Percentiles rank a stretch among this genome's conserved stretches.
Evolutionary conservation across 2,888 invertebrate genomes (phyloP).

Genomic region (Aelia acuminata): DNA sequence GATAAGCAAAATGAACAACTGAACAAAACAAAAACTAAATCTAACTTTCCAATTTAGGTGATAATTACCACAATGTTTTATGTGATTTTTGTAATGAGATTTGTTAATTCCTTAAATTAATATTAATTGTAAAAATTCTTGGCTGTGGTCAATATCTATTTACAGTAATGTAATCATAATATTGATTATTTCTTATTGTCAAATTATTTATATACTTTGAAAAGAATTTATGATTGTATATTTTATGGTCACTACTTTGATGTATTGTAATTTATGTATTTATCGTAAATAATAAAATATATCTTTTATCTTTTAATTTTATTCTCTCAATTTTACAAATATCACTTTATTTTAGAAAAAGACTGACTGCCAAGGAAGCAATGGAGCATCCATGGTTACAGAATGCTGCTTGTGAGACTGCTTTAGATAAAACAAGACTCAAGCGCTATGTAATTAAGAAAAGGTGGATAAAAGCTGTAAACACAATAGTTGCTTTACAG

Average conservation of each 20-base stretch:
- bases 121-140: constrained; percentile 47
- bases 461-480: constrained; percentile 91
- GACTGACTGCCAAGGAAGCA: constrained; percentile 80
- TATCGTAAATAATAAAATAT: constrained; percentile 34
- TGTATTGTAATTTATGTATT: constrained; percentile 54
- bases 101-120: constrained; percentile 45
- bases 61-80: background rate
- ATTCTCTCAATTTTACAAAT: constrained; percentile 28
- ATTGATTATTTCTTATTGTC: background rate
- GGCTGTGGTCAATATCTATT: constrained; percentile 56
- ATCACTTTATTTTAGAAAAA: constrained; percentile 73
- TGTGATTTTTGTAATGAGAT: background rate
- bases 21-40: constrained; percentile 34
- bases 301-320: constrained; percentile 49
- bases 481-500: constrained; percentile 87
- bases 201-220: constrained; percentile 48
- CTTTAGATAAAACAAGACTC: constrained; percentile 83
- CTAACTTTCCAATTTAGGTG: constrained; percentile 38
- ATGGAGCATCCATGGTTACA: constrained; percentile 86
- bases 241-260: constrained; percentile 29
- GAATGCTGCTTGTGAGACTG: constrained; percentile 70
- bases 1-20: background rate
- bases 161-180: constrained; percentile 47
- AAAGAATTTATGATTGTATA: constrained; percentile 39
- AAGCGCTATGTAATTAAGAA: constrained; percentile 91